Evolutionary conservation across 2,113 vertebrate genomes (phyloP).

Genomic region (Ursus arctos): DNA sequence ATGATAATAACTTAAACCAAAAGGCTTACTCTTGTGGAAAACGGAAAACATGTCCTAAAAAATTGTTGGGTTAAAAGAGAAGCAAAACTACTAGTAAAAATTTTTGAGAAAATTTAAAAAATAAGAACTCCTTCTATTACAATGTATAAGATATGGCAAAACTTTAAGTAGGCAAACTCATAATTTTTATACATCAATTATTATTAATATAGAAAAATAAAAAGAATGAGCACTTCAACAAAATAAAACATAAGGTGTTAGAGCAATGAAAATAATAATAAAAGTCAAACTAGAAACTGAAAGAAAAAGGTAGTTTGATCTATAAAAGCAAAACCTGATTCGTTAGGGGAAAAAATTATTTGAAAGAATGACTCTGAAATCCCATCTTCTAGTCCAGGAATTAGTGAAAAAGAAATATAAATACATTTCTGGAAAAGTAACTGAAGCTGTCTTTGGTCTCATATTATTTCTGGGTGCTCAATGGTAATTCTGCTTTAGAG

Average conservation of each 20-base stretch:
- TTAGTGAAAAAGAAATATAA: neutral
- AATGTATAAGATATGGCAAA: neutral
- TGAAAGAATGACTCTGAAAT: neutral
- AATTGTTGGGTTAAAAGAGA: neutral
- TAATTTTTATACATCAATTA: neutral
- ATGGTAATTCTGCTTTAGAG: neutral
- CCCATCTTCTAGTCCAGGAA: neutral
- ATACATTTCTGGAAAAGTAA: neutral
- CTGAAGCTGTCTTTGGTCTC: neutral
- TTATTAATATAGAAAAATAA: neutral
- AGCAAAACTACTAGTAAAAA: neutral
- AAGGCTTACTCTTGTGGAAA: neutral
- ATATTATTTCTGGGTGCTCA: neutral
- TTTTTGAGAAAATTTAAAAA: neutral
- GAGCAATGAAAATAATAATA: neutral
- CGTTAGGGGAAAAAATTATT: neutral
- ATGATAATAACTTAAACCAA: neutral
- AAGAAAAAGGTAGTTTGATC: neutral
- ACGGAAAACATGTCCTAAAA: neutral
- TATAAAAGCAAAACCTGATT: neutral
- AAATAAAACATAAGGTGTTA: conserved; percentile 19
- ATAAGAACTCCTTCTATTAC: neutral
- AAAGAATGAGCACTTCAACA: neutral
- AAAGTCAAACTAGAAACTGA: neutral
- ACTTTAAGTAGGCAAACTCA: neutral